A percentile compares a stretch with the other conserved stretches of the same genome.
Conservation (phyloP, 2,797 vertebrate genomes). For the Valencia hispanica region DNA sequence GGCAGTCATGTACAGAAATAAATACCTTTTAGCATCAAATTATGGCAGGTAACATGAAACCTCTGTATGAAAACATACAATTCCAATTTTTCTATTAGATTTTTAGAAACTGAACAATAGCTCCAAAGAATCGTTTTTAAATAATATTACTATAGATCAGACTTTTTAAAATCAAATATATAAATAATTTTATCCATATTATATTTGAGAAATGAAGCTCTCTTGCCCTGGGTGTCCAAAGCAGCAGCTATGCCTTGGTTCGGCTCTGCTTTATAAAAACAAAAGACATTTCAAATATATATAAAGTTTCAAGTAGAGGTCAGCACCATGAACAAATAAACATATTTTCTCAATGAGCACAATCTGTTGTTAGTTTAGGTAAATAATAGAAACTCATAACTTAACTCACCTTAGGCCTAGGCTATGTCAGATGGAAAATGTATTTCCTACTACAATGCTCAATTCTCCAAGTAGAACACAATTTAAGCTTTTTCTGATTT, state of each 20-base stretch:
- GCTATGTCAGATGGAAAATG: background rate
- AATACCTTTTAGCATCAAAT: background rate
- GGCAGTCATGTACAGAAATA: background rate
- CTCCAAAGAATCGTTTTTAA: background rate
- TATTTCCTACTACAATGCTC: background rate
- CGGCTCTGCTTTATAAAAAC: background rate
- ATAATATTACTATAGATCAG: background rate
- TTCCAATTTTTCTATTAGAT: background rate
- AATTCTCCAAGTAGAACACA: background rate
- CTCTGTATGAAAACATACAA: background rate
- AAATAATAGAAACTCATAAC: slow-evolving; percentile 8
- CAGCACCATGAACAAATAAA: slow-evolving; percentile 53
- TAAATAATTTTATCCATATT: background rate
- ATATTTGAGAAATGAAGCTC: background rate
- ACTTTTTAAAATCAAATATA: too few species aligned
- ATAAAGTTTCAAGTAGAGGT: slow-evolving; percentile 17
- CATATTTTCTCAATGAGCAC: background rate
- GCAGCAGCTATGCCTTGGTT: background rate
- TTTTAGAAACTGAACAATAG: background rate
- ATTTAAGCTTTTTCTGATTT: background rate
- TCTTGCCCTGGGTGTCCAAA: background rate
- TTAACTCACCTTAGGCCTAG: too few species aligned
- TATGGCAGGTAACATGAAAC: background rate
- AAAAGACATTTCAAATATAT: background rate
- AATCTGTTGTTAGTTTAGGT: background rate